Percentiles rank a stretch among this genome's conserved stretches.
Evolutionary conservation across 2,113 vertebrate species (phyloP).

Genomic region (Catharus bicknelli): DNA sequence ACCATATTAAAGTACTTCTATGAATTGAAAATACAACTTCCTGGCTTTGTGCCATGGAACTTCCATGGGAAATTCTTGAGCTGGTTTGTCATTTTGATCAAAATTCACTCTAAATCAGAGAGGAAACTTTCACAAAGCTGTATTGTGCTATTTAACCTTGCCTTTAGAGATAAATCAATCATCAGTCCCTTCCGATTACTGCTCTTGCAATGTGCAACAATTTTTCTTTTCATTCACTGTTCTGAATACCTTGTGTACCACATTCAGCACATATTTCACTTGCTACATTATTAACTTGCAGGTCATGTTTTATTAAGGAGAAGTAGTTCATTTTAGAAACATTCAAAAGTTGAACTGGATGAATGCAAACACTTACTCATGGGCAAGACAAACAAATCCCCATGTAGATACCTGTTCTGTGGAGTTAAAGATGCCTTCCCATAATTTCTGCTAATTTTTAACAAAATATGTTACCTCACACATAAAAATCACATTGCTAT

Average conservation of each 20-base stretch:
- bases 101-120: background rate
- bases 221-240: background rate
- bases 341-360: background rate
- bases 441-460: background rate
- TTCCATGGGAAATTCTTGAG: background rate
- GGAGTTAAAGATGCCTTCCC: background rate
- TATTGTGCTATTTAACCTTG: background rate
- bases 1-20: background rate
- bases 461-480: background rate
- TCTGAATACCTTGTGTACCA: background rate
- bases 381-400: background rate
- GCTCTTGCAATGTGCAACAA: background rate
- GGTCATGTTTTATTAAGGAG: background rate
- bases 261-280: background rate
- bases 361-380: background rate
- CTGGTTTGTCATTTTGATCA: background rate
- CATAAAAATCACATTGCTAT: background rate
- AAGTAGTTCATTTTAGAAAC: background rate
- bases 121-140: background rate
- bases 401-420: background rate
- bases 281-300: background rate
- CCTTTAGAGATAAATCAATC: slow-evolving; percentile 3
- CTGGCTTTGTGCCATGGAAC: background rate
- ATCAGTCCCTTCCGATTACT: background rate
- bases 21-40: background rate